phyloP scores from a whole-genome alignment of 2,113 vertebrate genomes.

The Fregetta grallaria region DNA sequence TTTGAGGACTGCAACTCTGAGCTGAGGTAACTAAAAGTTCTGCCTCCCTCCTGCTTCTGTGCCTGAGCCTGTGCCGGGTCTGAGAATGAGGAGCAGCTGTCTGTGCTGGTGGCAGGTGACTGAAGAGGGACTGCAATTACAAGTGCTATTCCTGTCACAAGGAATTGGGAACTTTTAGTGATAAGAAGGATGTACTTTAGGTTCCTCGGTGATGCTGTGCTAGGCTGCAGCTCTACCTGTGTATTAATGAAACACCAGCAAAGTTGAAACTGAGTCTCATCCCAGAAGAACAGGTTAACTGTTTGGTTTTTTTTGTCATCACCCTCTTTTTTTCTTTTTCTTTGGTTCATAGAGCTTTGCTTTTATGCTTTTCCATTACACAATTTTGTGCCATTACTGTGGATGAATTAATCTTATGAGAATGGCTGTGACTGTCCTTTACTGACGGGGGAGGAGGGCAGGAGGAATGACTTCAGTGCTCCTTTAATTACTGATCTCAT shows the following conservation, averaged over 20 bases:
- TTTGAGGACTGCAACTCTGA: not conserved
- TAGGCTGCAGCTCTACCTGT: not conserved
- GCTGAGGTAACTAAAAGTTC: not conserved
- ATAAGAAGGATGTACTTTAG: not conserved
- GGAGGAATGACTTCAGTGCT: slow-evolving; percentile 6
- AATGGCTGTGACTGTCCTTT: not conserved
- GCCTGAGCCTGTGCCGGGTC: not conserved
- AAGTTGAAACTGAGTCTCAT: not conserved
- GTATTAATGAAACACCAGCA: not conserved
- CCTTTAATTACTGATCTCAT: slow-evolving; percentile 40
- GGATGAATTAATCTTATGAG: not conserved
- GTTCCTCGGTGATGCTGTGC: not conserved
- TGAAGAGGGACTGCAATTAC: not conserved
- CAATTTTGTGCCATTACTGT: not conserved
- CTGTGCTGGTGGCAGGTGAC: not conserved
- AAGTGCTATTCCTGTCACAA: not conserved
- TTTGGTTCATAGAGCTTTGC: not conserved
- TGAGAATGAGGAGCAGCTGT: not conserved
- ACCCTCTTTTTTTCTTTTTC: not conserved
- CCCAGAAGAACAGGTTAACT: not conserved
- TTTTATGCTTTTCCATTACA: slow-evolving; percentile 1
- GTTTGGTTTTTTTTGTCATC: not conserved
- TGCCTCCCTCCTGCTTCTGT: not conserved
- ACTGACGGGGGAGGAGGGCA: not conserved
- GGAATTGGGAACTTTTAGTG: not conserved